phyloP scores from a whole-genome alignment of 2,113 vertebrate genomes.

The Chunga burmeisteri region DNA sequence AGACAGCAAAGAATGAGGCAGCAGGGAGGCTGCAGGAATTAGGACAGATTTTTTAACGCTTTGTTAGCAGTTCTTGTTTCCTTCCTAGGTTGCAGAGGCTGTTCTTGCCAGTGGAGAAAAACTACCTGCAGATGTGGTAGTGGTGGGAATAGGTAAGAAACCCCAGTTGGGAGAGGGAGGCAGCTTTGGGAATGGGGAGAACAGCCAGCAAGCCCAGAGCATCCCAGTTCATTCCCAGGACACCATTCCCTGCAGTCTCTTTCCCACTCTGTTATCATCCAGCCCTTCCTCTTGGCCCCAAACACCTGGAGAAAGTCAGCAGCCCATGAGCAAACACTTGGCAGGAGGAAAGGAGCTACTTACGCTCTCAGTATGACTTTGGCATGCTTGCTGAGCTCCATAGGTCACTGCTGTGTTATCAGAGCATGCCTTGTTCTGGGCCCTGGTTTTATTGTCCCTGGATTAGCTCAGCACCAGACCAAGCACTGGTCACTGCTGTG shows the following conservation, averaged over 20 bases:
- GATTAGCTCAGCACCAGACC: neutral
- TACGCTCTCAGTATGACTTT: accelerated
- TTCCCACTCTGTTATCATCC: neutral
- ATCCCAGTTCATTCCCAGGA: neutral
- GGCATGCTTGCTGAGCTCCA: neutral
- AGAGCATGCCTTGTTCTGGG: neutral
- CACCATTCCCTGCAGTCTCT: neutral
- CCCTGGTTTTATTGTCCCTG: neutral
- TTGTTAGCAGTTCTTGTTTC: neutral
- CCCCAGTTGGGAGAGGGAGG: neutral
- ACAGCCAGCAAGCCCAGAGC: neutral
- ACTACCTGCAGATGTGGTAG: slow-evolving; percentile 81
- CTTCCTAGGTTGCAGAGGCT: slow-evolving; percentile 78
- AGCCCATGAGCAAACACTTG: neutral
- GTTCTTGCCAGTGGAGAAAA: slow-evolving; percentile 71
- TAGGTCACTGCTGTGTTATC: neutral
- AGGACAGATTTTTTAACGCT: slow-evolving; percentile 19
- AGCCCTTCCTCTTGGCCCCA: neutral
- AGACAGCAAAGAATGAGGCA: slow-evolving; percentile 26
- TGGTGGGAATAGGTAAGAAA: slow-evolving; percentile 82
- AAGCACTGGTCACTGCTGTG: neutral
- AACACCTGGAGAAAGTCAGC: neutral
- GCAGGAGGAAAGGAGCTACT: neutral
- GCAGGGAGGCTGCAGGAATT: slow-evolving; percentile 14
- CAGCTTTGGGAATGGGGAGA: neutral